Percentiles rank a stretch among this genome's conserved stretches.
Evolutionary conservation across 2,888 invertebrate species (phyloP).

Genomic region (Leucophenga maculata): DNA sequence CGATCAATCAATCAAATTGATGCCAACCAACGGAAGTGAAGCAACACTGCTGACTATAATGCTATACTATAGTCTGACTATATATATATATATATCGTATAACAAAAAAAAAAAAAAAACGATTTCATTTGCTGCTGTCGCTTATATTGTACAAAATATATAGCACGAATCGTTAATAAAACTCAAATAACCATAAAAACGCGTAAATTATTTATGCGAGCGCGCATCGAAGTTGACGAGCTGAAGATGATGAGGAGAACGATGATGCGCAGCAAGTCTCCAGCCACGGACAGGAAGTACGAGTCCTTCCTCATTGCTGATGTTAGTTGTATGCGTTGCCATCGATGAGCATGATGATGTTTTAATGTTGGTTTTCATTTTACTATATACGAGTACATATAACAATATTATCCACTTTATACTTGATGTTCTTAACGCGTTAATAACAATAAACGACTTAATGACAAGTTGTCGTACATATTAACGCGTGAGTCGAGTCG

Average conservation of each 20-base stretch:
- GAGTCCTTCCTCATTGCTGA: not conserved
- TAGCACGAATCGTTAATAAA: slow-evolving; percentile 23
- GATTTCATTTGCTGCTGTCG: slow-evolving; percentile 17
- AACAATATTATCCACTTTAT: slow-evolving; percentile 10
- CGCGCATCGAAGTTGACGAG: slow-evolving; percentile 16
- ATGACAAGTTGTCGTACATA: slow-evolving; percentile 46
- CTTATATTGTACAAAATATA: not conserved
- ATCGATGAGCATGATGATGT: not conserved
- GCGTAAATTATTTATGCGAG: slow-evolving; percentile 42
- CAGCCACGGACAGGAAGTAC: too few species aligned
- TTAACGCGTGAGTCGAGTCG: not conserved
- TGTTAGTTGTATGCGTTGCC: not conserved
- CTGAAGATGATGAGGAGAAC: not conserved
- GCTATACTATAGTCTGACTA: too few species aligned
- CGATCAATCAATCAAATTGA: slow-evolving; percentile 18
- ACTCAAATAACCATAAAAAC: slow-evolving; percentile 30
- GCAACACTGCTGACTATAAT: slow-evolving; percentile 16
- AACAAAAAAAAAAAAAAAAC: not conserved
- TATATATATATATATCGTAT: too few species aligned
- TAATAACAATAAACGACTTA: slow-evolving; percentile 59
- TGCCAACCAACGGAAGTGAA: not conserved
- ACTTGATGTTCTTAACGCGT: slow-evolving; percentile 20
- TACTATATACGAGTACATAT: not conserved
- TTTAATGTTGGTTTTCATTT: slow-evolving; percentile 1
- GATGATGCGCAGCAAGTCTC: not conserved